These are phyloP conservation scores for Zophobas morio DNA, from an alignment of 1,140 invertebrate species.

Conservation along the genomic window DNA sequence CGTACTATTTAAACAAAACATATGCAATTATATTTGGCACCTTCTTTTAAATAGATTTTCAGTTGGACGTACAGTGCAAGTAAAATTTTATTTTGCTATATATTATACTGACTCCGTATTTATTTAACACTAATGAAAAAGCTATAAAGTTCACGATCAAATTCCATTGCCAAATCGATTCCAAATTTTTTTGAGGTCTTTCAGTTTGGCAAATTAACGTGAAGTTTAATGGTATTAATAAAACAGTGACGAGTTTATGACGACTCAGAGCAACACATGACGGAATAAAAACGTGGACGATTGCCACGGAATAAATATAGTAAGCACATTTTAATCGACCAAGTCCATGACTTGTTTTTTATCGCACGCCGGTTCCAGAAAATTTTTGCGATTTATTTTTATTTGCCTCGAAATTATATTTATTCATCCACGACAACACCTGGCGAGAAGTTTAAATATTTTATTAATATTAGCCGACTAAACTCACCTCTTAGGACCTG, in stretches of 20 bases:
- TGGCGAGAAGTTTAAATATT: conserved; percentile 15
- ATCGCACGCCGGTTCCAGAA: conserved; percentile 15
- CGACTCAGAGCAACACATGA: conserved; percentile 25
- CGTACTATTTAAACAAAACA: too few relatives aligned
- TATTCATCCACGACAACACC: not conserved
- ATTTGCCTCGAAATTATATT: conserved; percentile 13
- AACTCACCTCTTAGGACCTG: conserved; percentile 11
- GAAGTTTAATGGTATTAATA: conserved; percentile 26
- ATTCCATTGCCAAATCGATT: not conserved
- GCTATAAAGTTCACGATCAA: not conserved
- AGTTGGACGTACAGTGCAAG: too few relatives aligned
- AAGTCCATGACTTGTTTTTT: conserved; percentile 32
- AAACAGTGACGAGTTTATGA: conserved; percentile 38
- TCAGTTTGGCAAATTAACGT: conserved; percentile 9
- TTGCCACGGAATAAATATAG: conserved; percentile 38
- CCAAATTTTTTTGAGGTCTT: conserved; percentile 9
- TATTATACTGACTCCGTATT: too few relatives aligned
- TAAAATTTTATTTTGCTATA: too few relatives aligned
- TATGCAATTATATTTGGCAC: too few relatives aligned
- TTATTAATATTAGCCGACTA: not conserved
- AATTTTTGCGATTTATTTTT: conserved; percentile 28
- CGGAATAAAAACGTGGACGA: conserved; percentile 38
- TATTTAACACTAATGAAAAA: too few relatives aligned
- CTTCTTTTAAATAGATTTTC: too few relatives aligned
- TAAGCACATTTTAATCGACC: conserved; percentile 39